Evolutionary conservation across 2,113 vertebrate species (phyloP).

Genomic region (Xiphophorus couchianus): DNA sequence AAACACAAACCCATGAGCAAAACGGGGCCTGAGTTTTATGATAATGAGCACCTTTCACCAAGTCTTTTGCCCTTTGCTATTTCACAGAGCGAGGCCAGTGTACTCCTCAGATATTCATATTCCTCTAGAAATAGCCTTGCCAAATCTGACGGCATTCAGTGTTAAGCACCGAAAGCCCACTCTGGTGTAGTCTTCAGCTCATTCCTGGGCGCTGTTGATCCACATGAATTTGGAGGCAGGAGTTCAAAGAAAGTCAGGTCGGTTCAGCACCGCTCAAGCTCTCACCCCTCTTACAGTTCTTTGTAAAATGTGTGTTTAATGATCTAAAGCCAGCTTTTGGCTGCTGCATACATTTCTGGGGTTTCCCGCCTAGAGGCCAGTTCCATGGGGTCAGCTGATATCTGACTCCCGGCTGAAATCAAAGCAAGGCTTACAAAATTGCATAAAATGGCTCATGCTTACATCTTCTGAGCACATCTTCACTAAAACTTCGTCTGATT

Average conservation of each 20-base stretch:
- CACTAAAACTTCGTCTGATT: conserved; percentile 22
- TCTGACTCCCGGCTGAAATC: conserved; percentile 52
- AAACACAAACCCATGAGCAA: conserved; percentile 43
- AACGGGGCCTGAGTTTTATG: conserved; percentile 56
- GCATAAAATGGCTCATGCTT: conserved; percentile 27
- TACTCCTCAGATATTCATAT: conserved; percentile 38
- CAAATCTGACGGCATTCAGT: conserved; percentile 22
- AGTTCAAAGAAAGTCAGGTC: conserved; percentile 68
- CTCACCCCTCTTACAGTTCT: conserved; percentile 37
- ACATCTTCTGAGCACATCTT: conserved; percentile 54
- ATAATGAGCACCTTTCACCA: conserved; percentile 53
- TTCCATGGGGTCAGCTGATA: conserved; percentile 31
- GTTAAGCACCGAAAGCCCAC: conserved; percentile 19
- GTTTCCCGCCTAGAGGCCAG: conserved; percentile 29
- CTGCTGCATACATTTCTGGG: conserved; percentile 31
- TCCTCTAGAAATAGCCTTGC: conserved; percentile 27
- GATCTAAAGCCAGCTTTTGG: conserved; percentile 46
- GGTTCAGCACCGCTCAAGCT: conserved; percentile 43
- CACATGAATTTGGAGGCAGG: conserved; percentile 38
- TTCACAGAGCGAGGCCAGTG: conserved; percentile 38
- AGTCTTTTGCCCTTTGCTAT: conserved; percentile 35
- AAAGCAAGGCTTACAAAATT: conserved; percentile 42
- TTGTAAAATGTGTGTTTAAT: conserved; percentile 59
- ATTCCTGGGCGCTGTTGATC: conserved; percentile 33
- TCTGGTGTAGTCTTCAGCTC: conserved; percentile 33